Percentiles rank a stretch among this genome's conserved stretches.
Conservation (phyloP, 2,797 vertebrate species). For the Anguilla pacifica region DNA sequence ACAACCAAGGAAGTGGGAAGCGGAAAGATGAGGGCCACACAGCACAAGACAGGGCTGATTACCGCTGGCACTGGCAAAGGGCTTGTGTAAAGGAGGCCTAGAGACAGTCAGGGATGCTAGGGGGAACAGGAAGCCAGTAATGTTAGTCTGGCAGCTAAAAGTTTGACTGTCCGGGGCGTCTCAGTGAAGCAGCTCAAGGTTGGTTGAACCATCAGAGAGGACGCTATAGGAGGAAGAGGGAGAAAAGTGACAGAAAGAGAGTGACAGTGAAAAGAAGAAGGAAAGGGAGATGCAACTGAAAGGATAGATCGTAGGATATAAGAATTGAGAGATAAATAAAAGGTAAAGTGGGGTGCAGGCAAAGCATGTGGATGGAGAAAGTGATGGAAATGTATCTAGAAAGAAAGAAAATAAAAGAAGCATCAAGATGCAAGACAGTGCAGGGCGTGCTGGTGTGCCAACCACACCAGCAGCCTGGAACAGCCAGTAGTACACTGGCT, state of each 20-base stretch:
- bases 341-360: neutral
- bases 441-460: neutral
- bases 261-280: neutral
- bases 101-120: neutral
- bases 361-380: neutral
- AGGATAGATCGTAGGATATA: neutral
- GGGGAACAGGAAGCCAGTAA: slow-evolving; percentile 15
- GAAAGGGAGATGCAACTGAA: neutral
- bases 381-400: neutral
- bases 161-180: neutral
- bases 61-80: neutral
- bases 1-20: neutral
- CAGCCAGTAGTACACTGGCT: neutral
- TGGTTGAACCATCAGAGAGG: neutral
- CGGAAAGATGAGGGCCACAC: neutral
- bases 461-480: neutral
- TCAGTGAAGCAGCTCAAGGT: neutral
- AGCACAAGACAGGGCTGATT: neutral
- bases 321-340: neutral
- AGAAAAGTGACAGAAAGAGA: neutral
- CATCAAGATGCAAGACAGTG: neutral
- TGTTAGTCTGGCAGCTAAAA: slow-evolving; percentile 3
- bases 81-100: neutral
- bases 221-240: neutral
- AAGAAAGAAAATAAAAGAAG: neutral